phyloP scores from a whole-genome alignment of 2,113 vertebrate species.

The Mastomys natalensis region DNA sequence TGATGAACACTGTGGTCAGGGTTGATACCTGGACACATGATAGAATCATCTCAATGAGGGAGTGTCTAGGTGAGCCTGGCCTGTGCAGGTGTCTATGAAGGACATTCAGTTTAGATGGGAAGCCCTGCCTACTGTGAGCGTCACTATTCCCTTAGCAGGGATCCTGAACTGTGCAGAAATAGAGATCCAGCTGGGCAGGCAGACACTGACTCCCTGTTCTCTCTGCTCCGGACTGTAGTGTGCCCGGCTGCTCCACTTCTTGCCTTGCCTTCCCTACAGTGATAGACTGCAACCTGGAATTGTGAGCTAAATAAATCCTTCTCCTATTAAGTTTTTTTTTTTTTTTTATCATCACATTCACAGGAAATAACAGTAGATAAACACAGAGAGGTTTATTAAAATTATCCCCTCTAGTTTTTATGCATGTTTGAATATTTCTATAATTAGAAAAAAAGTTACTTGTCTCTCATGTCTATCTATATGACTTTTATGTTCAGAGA shows the following conservation, averaged over 20 bases:
- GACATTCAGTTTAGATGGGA: background rate
- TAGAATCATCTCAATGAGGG: background rate
- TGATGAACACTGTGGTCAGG: background rate
- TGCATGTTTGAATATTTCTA: constrained; percentile 7
- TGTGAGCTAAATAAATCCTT: background rate
- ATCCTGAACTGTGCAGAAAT: background rate
- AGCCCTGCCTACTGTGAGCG: background rate
- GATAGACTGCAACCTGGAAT: background rate
- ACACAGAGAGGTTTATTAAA: background rate
- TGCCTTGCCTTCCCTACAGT: background rate
- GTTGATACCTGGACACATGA: background rate
- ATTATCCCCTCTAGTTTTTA: background rate
- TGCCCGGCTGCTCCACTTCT: background rate
- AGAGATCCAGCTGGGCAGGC: background rate
- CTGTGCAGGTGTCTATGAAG: background rate
- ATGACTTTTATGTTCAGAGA: background rate
- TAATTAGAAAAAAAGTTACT: background rate
- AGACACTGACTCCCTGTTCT: background rate
- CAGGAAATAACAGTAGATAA: background rate
- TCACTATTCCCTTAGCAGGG: background rate
- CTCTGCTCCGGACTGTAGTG: background rate
- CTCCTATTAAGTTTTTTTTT: background rate
- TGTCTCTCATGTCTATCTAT: background rate
- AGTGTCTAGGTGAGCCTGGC: too few species aligned
- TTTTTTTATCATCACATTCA: background rate